Conservation (phyloP, 2,797 vertebrate genomes). For the Sternotherus odoratus region DNA sequence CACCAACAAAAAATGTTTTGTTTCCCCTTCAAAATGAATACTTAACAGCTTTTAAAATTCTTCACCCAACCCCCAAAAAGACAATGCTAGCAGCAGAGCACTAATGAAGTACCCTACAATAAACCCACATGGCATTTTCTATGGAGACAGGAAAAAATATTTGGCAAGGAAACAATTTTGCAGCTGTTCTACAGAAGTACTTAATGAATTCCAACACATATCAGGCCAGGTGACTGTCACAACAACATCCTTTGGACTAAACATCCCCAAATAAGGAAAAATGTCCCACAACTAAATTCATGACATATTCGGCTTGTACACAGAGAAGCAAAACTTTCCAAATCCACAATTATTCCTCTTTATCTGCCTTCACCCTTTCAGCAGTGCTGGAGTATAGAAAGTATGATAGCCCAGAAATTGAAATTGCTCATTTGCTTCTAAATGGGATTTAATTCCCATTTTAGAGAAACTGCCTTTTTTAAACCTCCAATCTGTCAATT, state of each 20-base stretch:
- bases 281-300: not conserved
- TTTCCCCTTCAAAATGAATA: not conserved
- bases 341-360: not conserved
- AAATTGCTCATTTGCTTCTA: not conserved
- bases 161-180: not conserved
- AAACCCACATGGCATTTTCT: not conserved
- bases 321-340: not conserved
- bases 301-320: fast-evolving
- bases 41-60: not conserved
- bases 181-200: not conserved
- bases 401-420: fast-evolving
- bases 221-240: not conserved
- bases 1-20: not conserved
- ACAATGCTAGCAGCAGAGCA: not conserved
- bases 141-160: not conserved
- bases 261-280: not conserved
- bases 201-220: constrained; percentile 8
- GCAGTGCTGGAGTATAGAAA: not conserved
- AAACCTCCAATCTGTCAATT: not conserved
- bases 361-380: not conserved
- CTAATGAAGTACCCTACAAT: not conserved
- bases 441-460: not conserved
- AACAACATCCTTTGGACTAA: not conserved
- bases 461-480: not conserved
- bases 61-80: not conserved